Evolutionary conservation across 2,888 invertebrate genomes (phyloP).

Genomic region (Elgonia sp.): DNA sequence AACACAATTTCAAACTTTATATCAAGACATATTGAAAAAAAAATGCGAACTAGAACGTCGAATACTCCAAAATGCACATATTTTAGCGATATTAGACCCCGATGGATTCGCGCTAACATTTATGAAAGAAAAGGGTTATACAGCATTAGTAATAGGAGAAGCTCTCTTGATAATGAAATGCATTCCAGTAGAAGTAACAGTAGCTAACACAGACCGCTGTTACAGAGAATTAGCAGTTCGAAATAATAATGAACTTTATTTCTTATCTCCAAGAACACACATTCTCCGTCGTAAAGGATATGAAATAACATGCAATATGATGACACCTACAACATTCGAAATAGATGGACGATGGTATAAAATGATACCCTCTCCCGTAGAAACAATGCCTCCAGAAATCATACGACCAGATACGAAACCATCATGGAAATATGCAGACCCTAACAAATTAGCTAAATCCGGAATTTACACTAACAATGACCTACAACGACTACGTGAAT

Average conservation of each 20-base stretch:
- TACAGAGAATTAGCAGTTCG: background rate
- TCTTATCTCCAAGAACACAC: background rate
- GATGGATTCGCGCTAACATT: constrained; percentile 6
- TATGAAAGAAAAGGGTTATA: too few species aligned
- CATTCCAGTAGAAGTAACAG: background rate
- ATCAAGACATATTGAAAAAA: background rate
- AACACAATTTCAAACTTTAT: background rate
- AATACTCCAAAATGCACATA: background rate
- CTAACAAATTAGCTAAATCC: too few species aligned
- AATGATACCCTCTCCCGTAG: too few species aligned
- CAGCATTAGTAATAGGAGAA: too few species aligned
- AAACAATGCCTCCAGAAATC: too few species aligned
- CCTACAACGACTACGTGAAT: too few species aligned
- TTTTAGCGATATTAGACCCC: background rate
- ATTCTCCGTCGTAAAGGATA: background rate
- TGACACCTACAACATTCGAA: too few species aligned
- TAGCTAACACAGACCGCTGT: background rate
- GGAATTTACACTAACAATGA: too few species aligned
- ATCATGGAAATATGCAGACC: too few species aligned
- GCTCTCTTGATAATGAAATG: background rate
- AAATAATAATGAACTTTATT: background rate
- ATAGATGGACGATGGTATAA: too few species aligned
- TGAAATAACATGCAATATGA: background rate
- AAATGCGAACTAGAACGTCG: constrained; percentile 7
- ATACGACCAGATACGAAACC: too few species aligned